phyloP scores from a whole-genome alignment of 2,888 invertebrate genomes.

The Gymnocheta viridis region DNA sequence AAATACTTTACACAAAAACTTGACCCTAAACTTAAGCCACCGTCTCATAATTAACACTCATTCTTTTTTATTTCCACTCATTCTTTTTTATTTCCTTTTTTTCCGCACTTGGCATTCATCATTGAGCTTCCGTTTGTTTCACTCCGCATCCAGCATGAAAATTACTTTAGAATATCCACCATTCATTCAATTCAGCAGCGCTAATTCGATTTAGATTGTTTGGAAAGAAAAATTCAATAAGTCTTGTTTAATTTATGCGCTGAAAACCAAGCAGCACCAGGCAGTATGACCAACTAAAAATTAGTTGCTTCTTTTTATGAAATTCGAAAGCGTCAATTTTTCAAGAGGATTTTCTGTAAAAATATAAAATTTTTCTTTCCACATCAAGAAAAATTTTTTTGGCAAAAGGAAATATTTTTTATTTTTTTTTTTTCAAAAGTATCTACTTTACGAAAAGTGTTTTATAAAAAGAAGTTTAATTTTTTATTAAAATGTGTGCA shows the following conservation, averaged over 20 bases:
- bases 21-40: neutral
- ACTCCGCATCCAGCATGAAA: constrained; percentile 35
- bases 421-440: too few relatives aligned
- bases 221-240: neutral
- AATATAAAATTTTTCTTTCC: too few relatives aligned
- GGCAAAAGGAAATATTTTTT: too few relatives aligned
- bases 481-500: too few relatives aligned
- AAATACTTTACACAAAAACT: neutral
- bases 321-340: too few relatives aligned
- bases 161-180: constrained; percentile 37
- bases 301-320: too few relatives aligned
- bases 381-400: too few relatives aligned
- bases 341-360: too few relatives aligned
- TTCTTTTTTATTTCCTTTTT: constrained; percentile 3
- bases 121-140: constrained; percentile 41
- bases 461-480: too few relatives aligned
- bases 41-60: neutral
- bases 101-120: too few relatives aligned
- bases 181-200: constrained; percentile 7
- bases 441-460: too few relatives aligned
- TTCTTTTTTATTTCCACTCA: neutral
- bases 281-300: too few relatives aligned
- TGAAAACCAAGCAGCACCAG: neutral
- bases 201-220: constrained; percentile 65
- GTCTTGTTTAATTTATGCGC: constrained; percentile 10